These are phyloP conservation scores for Sinocyclocheilus anophthalmus DNA, from an alignment of 2,113 vertebrate genomes.

Conservation along the genomic window DNA sequence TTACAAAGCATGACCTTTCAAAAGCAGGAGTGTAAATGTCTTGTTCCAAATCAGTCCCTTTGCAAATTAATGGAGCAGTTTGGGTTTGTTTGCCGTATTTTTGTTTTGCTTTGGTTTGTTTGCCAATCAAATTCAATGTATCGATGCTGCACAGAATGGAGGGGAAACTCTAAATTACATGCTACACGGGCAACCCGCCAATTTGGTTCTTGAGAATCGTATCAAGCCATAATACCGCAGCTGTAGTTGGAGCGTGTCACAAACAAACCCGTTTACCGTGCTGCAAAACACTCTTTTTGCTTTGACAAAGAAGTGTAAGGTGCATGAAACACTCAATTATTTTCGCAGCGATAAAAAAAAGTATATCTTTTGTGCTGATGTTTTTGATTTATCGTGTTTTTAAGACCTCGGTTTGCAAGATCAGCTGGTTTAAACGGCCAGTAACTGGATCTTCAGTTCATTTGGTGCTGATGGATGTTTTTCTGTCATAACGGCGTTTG, in stretches of 20 bases:
- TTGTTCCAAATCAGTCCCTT: constrained; percentile 30
- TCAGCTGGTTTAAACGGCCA: neutral
- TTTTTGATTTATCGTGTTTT: neutral
- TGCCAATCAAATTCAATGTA: neutral
- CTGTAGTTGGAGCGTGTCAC: neutral
- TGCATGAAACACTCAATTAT: neutral
- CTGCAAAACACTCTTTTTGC: neutral
- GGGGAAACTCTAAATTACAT: neutral
- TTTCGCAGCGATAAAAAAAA: neutral
- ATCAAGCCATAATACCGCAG: constrained; percentile 3
- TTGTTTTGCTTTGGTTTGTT: neutral
- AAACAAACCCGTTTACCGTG: neutral
- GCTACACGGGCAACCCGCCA: constrained; percentile 1
- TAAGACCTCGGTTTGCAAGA: neutral
- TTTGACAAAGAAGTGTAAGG: neutral
- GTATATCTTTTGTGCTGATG: neutral
- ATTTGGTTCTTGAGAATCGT: neutral
- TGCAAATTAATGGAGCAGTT: constrained; percentile 29
- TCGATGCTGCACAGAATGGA: neutral
- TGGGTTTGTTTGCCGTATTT: neutral
- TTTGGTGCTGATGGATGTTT: constrained; percentile 9
- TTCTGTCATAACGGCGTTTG: neutral
- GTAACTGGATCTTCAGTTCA: neutral
- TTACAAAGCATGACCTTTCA: constrained; percentile 50
- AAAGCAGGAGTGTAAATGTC: constrained; percentile 41